Conservation (phyloP, 1,140 invertebrate genomes). For the Pseudobourletiella spinata region DNA sequence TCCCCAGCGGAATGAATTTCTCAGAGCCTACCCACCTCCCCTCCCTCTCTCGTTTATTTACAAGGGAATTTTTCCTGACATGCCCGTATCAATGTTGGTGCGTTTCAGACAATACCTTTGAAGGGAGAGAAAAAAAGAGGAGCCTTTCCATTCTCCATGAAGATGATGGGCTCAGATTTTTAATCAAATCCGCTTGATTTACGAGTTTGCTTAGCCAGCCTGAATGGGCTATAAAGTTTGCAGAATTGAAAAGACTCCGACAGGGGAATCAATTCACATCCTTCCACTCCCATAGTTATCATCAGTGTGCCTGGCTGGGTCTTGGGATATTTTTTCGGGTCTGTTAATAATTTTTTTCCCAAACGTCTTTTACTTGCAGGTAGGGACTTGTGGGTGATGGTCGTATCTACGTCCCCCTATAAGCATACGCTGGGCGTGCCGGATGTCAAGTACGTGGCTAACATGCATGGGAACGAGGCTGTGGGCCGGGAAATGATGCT, state of each 20-base stretch:
- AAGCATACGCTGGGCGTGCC: conserved; percentile 86
- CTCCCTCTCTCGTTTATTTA: too few species aligned
- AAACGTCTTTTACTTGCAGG: conserved; percentile 48
- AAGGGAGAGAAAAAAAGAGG: too few species aligned
- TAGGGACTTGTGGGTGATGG: conserved; percentile 88
- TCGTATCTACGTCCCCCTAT: conserved; percentile 77
- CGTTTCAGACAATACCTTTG: too few species aligned
- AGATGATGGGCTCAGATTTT: not conserved
- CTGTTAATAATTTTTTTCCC: too few species aligned
- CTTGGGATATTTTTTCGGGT: too few species aligned
- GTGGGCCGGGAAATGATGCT: conserved; percentile 78
- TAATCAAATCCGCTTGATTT: conserved; percentile 1
- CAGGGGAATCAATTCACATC: not conserved
- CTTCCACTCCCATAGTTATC: too few species aligned
- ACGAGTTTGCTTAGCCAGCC: not conserved
- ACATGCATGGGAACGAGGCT: conserved; percentile 85
- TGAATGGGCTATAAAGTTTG: too few species aligned
- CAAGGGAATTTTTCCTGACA: too few species aligned
- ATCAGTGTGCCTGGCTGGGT: too few species aligned
- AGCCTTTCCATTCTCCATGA: not conserved
- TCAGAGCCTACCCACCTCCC: too few species aligned
- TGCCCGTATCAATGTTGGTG: too few species aligned
- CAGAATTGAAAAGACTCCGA: not conserved
- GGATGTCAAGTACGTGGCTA: conserved; percentile 83
- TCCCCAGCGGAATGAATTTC: too few species aligned